Percentiles rank a stretch among this genome's conserved stretches.
These are phyloP conservation scores for Oncorhynchus gorbuscha DNA, from an alignment of 2,113 vertebrate genomes.

Conservation along the genomic window DNA sequence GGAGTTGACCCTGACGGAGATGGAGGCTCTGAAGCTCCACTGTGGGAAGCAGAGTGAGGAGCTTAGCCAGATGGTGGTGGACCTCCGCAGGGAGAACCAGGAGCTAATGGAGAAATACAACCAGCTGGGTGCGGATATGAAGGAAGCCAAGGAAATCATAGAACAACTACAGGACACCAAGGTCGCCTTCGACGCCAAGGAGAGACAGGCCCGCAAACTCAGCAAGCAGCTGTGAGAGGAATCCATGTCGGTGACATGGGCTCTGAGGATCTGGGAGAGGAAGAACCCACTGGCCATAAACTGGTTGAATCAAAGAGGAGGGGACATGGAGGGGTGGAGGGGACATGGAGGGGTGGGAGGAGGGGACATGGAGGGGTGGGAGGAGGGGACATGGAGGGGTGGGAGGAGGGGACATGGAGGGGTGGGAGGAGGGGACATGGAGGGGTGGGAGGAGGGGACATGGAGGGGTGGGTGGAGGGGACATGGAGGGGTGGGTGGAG, in stretches of 20 bases:
- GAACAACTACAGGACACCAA: constrained; percentile 80
- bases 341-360: no score
- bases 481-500: no score
- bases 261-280: no score
- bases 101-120: constrained; percentile 81
- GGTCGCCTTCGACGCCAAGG: constrained; percentile 81
- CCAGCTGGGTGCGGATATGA: constrained; percentile 76
- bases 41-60: constrained; percentile 83
- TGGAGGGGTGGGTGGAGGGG: no score
- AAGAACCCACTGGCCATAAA: no score
- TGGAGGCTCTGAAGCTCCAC: constrained; percentile 85
- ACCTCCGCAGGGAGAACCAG: constrained; percentile 79
- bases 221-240: constrained; percentile 78
- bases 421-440: no score
- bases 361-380: no score
- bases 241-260: background rate
- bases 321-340: no score
- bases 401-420: no score
- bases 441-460: no score
- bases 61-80: constrained; percentile 81
- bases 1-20: constrained; percentile 85
- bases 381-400: no score
- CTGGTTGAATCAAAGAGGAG: no score
- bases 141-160: constrained; percentile 81
- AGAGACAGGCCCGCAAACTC: constrained; percentile 86